A percentile compares a stretch with the other conserved stretches of the same genome.
These are phyloP conservation scores for Corbicula japonica DNA, from an alignment of 2,888 invertebrate genomes.

Conservation along the genomic window DNA sequence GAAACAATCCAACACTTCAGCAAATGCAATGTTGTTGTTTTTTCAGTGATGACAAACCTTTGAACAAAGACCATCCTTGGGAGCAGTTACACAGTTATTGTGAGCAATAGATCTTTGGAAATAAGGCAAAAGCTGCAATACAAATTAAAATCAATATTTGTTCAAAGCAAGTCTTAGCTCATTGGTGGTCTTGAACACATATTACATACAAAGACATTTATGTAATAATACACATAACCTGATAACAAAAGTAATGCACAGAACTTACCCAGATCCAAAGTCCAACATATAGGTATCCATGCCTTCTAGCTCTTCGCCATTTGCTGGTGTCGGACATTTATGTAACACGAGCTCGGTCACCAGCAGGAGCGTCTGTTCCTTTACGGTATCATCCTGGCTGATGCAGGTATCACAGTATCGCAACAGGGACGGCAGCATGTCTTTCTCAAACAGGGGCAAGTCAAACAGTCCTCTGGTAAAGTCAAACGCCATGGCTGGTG, in stretches of 20 bases:
- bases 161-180: no score
- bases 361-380: conserved; percentile 87
- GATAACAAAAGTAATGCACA: background rate
- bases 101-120: background rate
- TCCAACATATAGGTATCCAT: conserved; percentile 89
- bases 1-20: no score
- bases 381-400: conserved; percentile 13
- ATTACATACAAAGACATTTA: no score
- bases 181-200: no score
- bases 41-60: no score
- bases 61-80: no score
- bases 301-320: conserved; percentile 65
- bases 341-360: conserved; percentile 90
- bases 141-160: background rate
- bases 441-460: conserved; percentile 85
- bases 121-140: background rate
- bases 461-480: conserved; percentile 84
- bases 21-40: no score
- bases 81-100: no score
- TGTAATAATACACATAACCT: background rate
- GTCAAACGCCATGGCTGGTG: conserved; percentile 55
- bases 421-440: conserved; percentile 82
- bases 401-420: conserved; percentile 67
- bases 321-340: conserved; percentile 90
- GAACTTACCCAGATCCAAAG: conserved; percentile 66